phyloP scores from a whole-genome alignment of 2,113 vertebrate genomes.

The Ciconia boyciana region DNA sequence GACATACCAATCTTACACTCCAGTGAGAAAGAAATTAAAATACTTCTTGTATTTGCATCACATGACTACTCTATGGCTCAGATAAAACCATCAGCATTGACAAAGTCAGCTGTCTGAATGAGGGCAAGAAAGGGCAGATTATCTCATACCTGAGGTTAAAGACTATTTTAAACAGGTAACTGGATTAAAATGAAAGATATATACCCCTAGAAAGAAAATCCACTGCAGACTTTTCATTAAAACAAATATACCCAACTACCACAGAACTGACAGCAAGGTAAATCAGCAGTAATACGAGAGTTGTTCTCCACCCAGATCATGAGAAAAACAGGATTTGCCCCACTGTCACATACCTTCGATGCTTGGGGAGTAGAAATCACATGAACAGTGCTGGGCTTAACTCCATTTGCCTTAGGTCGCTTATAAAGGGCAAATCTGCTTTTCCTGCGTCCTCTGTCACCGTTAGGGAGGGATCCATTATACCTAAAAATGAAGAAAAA shows the following conservation, averaged over 20 bases:
- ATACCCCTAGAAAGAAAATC: not conserved
- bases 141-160: not conserved
- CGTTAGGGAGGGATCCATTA: constrained; percentile 94
- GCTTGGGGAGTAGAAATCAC: constrained; percentile 93
- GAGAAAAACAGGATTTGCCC: not conserved
- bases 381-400: constrained; percentile 93
- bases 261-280: not conserved
- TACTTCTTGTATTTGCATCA: not conserved
- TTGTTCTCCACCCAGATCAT: not conserved
- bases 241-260: not conserved
- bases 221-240: not conserved
- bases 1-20: not conserved
- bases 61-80: not conserved
- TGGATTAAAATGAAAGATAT: not conserved
- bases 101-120: not conserved
- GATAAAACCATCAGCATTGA: not conserved
- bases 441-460: constrained; percentile 94
- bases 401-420: constrained; percentile 89
- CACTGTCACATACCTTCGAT: constrained; percentile 82
- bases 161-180: not conserved
- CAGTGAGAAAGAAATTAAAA: not conserved
- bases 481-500: constrained; percentile 76
- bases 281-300: not conserved
- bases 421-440: constrained; percentile 96
- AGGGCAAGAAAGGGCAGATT: not conserved